These are phyloP conservation scores for Frankliniella intonsa DNA, from an alignment of 2,888 invertebrate genomes.

Conservation along the genomic window DNA sequence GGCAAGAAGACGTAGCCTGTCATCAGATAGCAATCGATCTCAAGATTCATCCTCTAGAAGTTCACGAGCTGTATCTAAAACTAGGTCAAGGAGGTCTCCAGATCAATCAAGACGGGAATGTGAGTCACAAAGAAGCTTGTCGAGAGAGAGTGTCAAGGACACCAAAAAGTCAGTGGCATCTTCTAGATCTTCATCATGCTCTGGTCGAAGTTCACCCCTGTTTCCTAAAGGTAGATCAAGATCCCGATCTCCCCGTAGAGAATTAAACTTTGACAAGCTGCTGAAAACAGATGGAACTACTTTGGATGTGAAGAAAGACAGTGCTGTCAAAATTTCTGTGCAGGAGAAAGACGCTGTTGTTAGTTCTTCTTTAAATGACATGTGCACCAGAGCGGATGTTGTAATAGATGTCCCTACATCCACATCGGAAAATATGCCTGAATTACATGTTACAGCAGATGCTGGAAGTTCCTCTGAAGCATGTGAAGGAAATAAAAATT, in stretches of 20 bases:
- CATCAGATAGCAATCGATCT: neutral
- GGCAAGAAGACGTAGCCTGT: neutral
- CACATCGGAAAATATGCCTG: neutral
- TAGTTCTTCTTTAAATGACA: neutral
- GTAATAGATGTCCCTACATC: slow-evolving; percentile 1
- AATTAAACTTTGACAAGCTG: neutral
- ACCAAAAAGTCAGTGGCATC: neutral
- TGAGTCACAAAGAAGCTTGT: neutral
- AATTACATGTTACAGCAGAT: neutral
- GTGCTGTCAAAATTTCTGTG: neutral
- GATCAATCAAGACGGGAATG: neutral
- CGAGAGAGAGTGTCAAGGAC: neutral
- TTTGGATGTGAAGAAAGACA: too few species aligned
- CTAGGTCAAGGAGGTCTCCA: neutral
- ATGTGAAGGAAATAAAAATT: neutral
- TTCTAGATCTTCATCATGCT: neutral
- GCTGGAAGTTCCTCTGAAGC: neutral
- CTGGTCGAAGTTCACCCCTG: neutral
- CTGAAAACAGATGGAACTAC: neutral
- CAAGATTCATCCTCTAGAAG: neutral
- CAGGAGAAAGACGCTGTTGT: neutral
- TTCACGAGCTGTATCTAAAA: neutral
- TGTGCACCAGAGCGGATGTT: neutral
- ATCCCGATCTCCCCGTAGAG: neutral
- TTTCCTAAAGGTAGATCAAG: neutral